phyloP scores from a whole-genome alignment of 2,888 invertebrate genomes.

The Mesorhabditis belari region DNA sequence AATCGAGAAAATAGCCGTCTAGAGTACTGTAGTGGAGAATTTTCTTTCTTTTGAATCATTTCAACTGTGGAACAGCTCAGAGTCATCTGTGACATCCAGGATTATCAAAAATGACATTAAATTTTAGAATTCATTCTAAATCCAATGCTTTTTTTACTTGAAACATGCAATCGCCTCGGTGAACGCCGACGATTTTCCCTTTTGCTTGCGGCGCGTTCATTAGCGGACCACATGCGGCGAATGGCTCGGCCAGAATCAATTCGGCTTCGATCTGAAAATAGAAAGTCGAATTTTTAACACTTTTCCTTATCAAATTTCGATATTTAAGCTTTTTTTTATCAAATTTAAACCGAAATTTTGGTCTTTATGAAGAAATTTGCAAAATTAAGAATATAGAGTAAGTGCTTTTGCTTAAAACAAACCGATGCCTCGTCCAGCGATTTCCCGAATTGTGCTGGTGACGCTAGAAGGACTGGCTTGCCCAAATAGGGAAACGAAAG shows the following conservation, averaged over 20 bases:
- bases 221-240: constrained; percentile 63
- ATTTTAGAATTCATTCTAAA: too few relatives aligned
- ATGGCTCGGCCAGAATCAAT: constrained; percentile 66
- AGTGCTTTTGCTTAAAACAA: background rate
- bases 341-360: too few relatives aligned
- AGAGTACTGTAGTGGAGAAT: too few relatives aligned
- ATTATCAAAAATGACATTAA: too few relatives aligned
- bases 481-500: constrained; percentile 57
- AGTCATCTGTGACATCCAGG: too few relatives aligned
- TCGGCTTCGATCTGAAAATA: constrained; percentile 61
- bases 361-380: too few relatives aligned
- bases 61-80: too few relatives aligned
- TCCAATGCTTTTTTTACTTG: too few relatives aligned
- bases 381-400: too few relatives aligned
- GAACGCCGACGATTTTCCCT: constrained; percentile 76
- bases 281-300: background rate
- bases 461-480: constrained; percentile 54
- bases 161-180: constrained; percentile 88
- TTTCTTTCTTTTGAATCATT: too few relatives aligned
- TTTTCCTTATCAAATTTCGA: background rate
- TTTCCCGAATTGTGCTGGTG: constrained; percentile 58
- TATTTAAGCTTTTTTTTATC: too few relatives aligned
- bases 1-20: too few relatives aligned
- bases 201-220: constrained; percentile 62
- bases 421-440: constrained; percentile 21